Evolutionary conservation across 2,888 invertebrate genomes (phyloP).

Genomic region (Vandiemenella viatica): DNA sequence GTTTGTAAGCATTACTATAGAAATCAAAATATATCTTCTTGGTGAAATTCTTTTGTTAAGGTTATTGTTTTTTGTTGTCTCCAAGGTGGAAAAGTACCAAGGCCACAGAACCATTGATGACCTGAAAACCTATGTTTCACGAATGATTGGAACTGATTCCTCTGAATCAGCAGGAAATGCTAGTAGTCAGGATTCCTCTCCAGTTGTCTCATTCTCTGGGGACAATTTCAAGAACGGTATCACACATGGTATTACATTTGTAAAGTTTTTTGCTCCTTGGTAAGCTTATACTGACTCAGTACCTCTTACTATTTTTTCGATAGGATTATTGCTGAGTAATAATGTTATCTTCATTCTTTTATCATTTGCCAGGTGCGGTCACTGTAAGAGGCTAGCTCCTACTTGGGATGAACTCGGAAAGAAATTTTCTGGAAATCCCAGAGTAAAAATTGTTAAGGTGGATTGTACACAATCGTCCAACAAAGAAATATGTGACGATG

Average conservation of each 20-base stretch:
- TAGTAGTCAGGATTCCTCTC: slow-evolving; percentile 24
- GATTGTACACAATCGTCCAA: slow-evolving; percentile 63
- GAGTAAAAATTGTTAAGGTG: slow-evolving; percentile 62
- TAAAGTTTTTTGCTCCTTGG: slow-evolving; percentile 86
- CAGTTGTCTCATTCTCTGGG: slow-evolving; percentile 47
- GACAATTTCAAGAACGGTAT: slow-evolving; percentile 57
- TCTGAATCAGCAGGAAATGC: slow-evolving; percentile 29
- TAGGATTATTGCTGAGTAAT: too few species aligned
- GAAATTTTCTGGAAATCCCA: slow-evolving; percentile 42
- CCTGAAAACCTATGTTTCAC: slow-evolving; percentile 52
- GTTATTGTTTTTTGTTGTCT: too few species aligned
- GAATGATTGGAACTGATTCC: slow-evolving; percentile 43
- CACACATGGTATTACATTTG: slow-evolving; percentile 56
- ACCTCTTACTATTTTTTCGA: neutral
- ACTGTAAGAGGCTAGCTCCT: slow-evolving; percentile 71
- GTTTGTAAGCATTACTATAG: too few species aligned
- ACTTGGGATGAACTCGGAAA: slow-evolving; percentile 70
- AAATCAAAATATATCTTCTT: too few species aligned
- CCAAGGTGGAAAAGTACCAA: slow-evolving; percentile 57
- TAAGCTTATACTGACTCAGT: slow-evolving; percentile 23
- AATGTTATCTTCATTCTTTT: too few species aligned
- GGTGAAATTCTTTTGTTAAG: too few species aligned
- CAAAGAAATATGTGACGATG: slow-evolving; percentile 55
- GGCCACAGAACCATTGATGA: slow-evolving; percentile 50
- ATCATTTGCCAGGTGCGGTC: slow-evolving; percentile 73